A percentile compares a stretch with the other conserved stretches of the same genome.
Evolutionary conservation across 1,140 invertebrate genomes (phyloP).

Genomic region (Leptonema lineaticorne): DNA sequence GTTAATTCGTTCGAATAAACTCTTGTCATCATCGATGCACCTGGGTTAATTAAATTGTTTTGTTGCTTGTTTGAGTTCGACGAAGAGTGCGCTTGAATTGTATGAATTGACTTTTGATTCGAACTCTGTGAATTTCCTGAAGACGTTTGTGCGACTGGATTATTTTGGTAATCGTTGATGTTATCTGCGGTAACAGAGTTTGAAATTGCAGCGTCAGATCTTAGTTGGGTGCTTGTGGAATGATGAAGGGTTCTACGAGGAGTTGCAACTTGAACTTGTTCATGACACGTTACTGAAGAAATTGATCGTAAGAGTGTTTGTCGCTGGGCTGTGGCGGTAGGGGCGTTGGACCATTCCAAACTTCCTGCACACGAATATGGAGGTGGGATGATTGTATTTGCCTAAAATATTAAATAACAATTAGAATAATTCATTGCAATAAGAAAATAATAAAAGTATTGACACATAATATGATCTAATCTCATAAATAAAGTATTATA

Average conservation of each 20-base stretch:
- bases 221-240: constrained; percentile 16
- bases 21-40: background rate
- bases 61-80: background rate
- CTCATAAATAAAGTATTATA: too few species aligned
- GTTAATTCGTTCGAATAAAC: constrained; percentile 20
- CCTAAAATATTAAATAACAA: constrained; percentile 47
- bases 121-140: constrained; percentile 9
- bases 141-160: constrained; percentile 25
- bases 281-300: constrained; percentile 47
- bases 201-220: background rate
- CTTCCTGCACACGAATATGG: constrained; percentile 78
- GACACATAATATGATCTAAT: too few species aligned
- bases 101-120: background rate
- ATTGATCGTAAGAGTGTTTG: constrained; percentile 49
- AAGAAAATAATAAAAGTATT: too few species aligned
- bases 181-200: constrained; percentile 10
- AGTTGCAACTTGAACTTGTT: constrained; percentile 39
- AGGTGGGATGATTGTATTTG: constrained; percentile 75
- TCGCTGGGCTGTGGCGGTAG: constrained; percentile 45
- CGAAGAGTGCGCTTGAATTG: constrained; percentile 3
- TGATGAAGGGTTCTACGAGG: constrained; percentile 25
- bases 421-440: background rate
- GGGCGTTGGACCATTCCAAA: constrained; percentile 62
- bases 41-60: background rate
- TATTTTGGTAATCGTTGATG: constrained; percentile 6